Conservation (phyloP, 2,888 invertebrate species). For the Pheosia tremula region DNA sequence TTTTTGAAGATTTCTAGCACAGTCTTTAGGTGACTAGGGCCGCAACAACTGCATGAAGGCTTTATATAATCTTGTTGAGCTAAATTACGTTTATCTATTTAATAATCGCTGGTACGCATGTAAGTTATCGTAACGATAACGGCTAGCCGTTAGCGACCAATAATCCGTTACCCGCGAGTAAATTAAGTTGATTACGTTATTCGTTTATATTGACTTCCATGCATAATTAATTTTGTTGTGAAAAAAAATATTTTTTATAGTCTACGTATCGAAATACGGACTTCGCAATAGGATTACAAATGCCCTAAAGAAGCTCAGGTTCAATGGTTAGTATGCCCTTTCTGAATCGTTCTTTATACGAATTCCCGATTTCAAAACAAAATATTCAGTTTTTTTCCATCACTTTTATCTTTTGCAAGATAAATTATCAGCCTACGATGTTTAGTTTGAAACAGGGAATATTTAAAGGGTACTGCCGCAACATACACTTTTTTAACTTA, state of each 20-base stretch:
- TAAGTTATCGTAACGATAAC: constrained; percentile 31
- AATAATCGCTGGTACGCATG: constrained; percentile 17
- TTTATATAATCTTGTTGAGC: constrained; percentile 39
- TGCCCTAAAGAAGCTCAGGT: too few relatives aligned
- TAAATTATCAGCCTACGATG: too few relatives aligned
- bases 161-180: background rate
- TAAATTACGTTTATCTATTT: constrained; percentile 17
- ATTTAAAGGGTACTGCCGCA: background rate
- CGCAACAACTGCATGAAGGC: constrained; percentile 3
- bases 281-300: too few relatives aligned
- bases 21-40: background rate
- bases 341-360: too few relatives aligned
- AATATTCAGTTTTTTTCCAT: too few relatives aligned
- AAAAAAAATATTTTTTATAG: too few relatives aligned
- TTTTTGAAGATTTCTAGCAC: constrained; percentile 53
- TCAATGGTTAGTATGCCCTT: too few relatives aligned
- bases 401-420: too few relatives aligned
- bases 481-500: background rate
- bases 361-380: too few relatives aligned
- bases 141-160: constrained; percentile 20
- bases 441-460: too few relatives aligned
- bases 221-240: background rate
- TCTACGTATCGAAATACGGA: too few relatives aligned
- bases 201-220: background rate
- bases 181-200: background rate